Percentiles rank a stretch among this genome's conserved stretches.
Conservation (phyloP, 1,140 invertebrate species). For the Hydropsyche tenuis region DNA sequence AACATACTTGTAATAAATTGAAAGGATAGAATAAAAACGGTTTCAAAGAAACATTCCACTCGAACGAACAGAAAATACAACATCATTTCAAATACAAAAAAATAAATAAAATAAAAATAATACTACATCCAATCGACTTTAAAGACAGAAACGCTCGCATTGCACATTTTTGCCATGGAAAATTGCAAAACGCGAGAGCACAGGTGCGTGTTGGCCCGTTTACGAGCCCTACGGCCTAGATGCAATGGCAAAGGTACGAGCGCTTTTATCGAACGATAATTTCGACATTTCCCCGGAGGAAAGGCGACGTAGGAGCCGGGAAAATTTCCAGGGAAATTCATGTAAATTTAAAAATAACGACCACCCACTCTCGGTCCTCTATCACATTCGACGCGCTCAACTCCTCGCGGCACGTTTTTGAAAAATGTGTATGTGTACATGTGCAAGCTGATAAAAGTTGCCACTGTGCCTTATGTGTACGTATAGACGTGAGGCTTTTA, state of each 20-base stretch:
- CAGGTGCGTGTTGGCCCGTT: slow-evolving; percentile 3
- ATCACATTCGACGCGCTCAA: background rate
- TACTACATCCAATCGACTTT: too few relatives aligned
- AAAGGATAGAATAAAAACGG: too few relatives aligned
- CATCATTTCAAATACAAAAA: too few relatives aligned
- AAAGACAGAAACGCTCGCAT: too few relatives aligned
- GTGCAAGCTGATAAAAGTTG: slow-evolving; percentile 35
- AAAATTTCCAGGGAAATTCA: slow-evolving; percentile 9
- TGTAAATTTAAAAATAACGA: slow-evolving; percentile 18
- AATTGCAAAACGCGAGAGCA: background rate
- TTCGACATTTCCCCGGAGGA: background rate
- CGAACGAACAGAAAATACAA: too few relatives aligned
- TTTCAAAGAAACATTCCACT: too few relatives aligned
- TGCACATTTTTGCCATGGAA: too few relatives aligned
- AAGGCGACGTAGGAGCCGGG: background rate
- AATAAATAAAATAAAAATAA: too few relatives aligned
- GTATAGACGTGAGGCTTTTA: slow-evolving; percentile 14
- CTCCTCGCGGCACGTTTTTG: slow-evolving; percentile 23
- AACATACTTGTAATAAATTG: too few relatives aligned
- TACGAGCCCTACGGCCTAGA: slow-evolving; percentile 1
- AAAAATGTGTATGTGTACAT: slow-evolving; percentile 1
- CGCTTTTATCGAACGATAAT: slow-evolving; percentile 14
- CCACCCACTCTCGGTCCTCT: background rate
- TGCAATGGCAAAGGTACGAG: slow-evolving; percentile 2
- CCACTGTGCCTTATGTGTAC: slow-evolving; percentile 10